These are phyloP conservation scores for Drosophila carrolli DNA, from an alignment of 1,140 invertebrate species.

Conservation along the genomic window DNA sequence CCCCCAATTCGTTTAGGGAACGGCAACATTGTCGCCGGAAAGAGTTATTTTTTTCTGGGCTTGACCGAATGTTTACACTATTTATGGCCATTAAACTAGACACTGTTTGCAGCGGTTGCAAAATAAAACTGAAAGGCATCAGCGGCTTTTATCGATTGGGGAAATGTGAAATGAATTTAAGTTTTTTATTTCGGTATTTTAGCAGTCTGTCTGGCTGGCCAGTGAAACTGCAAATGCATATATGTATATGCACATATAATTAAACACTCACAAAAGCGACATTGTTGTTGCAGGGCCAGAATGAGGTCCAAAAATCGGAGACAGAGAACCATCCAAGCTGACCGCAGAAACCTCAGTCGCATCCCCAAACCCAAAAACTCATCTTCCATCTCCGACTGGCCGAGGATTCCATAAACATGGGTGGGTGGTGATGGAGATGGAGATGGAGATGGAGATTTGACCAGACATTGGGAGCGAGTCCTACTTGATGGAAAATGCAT, in stretches of 20 bases:
- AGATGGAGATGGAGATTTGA: neutral
- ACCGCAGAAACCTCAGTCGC: constrained; percentile 74
- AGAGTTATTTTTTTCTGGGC: constrained; percentile 14
- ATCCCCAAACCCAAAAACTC: constrained; percentile 33
- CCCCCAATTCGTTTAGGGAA: neutral
- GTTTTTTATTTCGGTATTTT: constrained; percentile 9
- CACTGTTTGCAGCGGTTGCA: constrained; percentile 23
- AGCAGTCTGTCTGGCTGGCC: constrained; percentile 6
- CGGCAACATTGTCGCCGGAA: constrained; percentile 61
- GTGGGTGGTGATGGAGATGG: neutral
- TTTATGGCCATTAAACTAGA: constrained; percentile 50
- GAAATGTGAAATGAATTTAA: constrained; percentile 25
- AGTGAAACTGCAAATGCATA: constrained; percentile 1
- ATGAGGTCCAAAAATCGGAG: constrained; percentile 1
- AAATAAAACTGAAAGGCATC: constrained; percentile 3
- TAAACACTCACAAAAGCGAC: constrained; percentile 57
- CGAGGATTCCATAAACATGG: neutral
- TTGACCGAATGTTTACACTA: constrained; percentile 52
- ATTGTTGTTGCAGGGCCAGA: constrained; percentile 39
- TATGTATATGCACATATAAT: constrained; percentile 38
- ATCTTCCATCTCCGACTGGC: constrained; percentile 10
- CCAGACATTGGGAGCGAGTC: constrained; percentile 21
- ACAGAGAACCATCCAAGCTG: constrained; percentile 29
- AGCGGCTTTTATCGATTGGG: constrained; percentile 49
- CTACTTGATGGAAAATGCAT: constrained; percentile 37